Evolutionary conservation across 2,113 vertebrate species (phyloP), one percentile per base, ranked within the genome.

Genomic region (Pelobates fuscus): DNA sequence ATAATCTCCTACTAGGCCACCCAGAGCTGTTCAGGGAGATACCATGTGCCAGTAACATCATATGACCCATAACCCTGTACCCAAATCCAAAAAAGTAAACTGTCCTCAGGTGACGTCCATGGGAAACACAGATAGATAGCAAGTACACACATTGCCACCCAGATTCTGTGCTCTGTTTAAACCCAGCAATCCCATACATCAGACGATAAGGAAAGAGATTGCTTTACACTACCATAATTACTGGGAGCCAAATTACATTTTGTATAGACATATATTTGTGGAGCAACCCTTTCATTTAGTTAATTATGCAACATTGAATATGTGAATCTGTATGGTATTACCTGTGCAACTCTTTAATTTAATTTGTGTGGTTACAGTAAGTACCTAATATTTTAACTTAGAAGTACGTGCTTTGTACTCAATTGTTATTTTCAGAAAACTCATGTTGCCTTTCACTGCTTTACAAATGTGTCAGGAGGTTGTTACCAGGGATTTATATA

Each of bases 41-140:
- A 84, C 75, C 84, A 82, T 80, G 86, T 87, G 88, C 87, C 89
- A 92, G 85, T 83, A 89, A 89, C 88, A 86, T 79, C 84, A 90
- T 83, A 71, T 78, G 84, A 90, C 81, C 85, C 37, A 57, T 63
- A 18, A 41, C 61, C 59, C 68, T 63, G 41, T 57, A 83, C 80
- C 81, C 80, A 79, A 81, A 80, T 58, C 81, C 78, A 82, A 78
- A 84, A 82, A 86, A 87, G 89, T 84, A 86, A 88, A 54, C 59
- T 30, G 46, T 30, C 74, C 65, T 18, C 70, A 8, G 11, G 67
- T 71, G 41, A 41, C 68, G 0, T 21, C 17, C 67, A 1, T 64
- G 18, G 80, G 65, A 82, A 80, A 78, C 67, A 75, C 15, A 44
- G 12, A 24, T 24, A 18, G 62, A 43, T 24, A 60, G 78, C 20